Evolutionary conservation across 2,113 vertebrate genomes (phyloP).

Genomic region (rat (Rattus norvegicus)): GRCr8 NC_086019.1:120308001-120308500

Average conservation of each 20-base stretch:
- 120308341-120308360: background rate
- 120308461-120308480: background rate
- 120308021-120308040: background rate
- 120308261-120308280: background rate
- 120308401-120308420: background rate
- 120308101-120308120: background rate
- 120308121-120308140: background rate
- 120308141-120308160: background rate
- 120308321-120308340: background rate
- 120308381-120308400: background rate
- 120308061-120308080: background rate
- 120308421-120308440: background rate
- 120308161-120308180: background rate
- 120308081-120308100: background rate
- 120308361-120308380: background rate
- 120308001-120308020: background rate
- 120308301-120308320: background rate
- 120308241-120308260: background rate
- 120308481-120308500: background rate
- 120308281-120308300: too few relatives aligned
- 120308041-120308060: background rate
- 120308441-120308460: background rate
- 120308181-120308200: background rate
- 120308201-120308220: background rate
- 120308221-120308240: background rate